Evolutionary conservation across 1,140 invertebrate genomes (phyloP).

Genomic region (Gyrodactylus bullatarudis): DNA sequence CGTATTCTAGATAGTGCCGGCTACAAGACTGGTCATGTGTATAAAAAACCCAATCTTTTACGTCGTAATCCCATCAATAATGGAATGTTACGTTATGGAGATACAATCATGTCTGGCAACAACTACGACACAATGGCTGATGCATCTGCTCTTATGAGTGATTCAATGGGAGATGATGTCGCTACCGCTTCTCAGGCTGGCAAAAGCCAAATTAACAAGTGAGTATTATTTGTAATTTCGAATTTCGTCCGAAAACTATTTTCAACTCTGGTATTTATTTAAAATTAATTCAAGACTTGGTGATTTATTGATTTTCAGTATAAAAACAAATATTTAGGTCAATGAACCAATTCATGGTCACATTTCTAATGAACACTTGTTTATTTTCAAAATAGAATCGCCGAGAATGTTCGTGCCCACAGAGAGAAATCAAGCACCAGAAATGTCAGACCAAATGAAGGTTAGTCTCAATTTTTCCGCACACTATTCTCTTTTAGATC

Average conservation of each 20-base stretch:
- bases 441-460: neutral
- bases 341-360: too few relatives aligned
- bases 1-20: neutral
- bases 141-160: neutral
- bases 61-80: neutral
- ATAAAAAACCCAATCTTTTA: neutral
- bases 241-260: too few relatives aligned
- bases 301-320: too few relatives aligned
- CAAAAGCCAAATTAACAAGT: neutral
- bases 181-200: neutral
- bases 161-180: neutral
- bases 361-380: too few relatives aligned
- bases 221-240: too few relatives aligned
- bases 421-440: neutral
- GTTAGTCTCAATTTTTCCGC: neutral
- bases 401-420: neutral
- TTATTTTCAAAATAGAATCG: neutral
- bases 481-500: neutral
- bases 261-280: too few relatives aligned
- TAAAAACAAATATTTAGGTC: too few relatives aligned
- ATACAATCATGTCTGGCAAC: neutral
- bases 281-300: too few relatives aligned
- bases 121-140: neutral
- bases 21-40: conserved; percentile 3
- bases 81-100: neutral